Evolutionary conservation across 2,113 vertebrate genomes (phyloP).

Genomic region (Erpornis zantholeuca): DNA sequence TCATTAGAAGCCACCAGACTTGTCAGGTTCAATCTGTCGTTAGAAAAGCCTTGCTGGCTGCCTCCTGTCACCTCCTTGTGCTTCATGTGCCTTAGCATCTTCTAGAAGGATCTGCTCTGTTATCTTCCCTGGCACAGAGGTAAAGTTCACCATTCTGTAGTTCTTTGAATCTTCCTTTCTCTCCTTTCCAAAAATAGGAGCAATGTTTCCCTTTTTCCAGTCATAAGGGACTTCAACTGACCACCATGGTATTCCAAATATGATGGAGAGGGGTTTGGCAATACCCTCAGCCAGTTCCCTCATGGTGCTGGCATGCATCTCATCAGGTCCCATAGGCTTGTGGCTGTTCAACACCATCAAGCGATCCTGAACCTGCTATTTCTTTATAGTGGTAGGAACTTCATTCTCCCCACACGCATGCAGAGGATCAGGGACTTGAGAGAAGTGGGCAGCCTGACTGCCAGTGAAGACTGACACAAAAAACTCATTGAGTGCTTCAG

Average conservation of each 20-base stretch:
- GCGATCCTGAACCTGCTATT: background rate
- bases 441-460: background rate
- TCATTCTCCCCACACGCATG: background rate
- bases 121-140: no score
- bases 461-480: background rate
- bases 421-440: background rate
- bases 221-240: background rate
- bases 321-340: background rate
- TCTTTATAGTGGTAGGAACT: accelerated
- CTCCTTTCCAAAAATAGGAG: background rate
- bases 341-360: background rate
- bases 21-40: background rate
- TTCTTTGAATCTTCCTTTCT: background rate
- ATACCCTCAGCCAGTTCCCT: background rate
- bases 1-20: background rate
- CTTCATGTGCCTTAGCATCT: no score
- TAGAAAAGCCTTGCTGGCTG: background rate
- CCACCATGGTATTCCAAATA: background rate
- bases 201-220: background rate
- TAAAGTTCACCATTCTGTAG: background rate
- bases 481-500: background rate
- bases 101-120: background rate
- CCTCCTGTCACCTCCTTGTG: background rate
- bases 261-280: background rate
- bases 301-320: background rate